Conservation (phyloP, 2,888 invertebrate genomes). For the Athetis lepigone region DNA sequence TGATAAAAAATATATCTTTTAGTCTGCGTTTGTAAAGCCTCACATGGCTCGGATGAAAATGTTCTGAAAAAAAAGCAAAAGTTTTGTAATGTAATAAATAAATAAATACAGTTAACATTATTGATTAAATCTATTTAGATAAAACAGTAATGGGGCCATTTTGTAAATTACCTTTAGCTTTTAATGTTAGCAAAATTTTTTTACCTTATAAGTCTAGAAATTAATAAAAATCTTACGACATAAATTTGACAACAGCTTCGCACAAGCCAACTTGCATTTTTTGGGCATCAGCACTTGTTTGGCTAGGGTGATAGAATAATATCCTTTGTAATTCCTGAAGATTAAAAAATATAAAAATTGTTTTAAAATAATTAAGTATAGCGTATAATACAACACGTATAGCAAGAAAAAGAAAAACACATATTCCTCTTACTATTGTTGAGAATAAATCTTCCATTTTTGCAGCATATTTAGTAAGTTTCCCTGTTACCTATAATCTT, state of each 20-base stretch:
- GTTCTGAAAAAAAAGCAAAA: conserved; percentile 93
- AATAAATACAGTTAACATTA: too few relatives aligned
- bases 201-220: too few relatives aligned
- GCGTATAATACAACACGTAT: neutral
- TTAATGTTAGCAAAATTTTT: too few relatives aligned
- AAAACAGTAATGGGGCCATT: too few relatives aligned
- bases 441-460: neutral
- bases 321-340: conserved; percentile 96
- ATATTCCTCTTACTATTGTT: neutral
- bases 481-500: neutral
- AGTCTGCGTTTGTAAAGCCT: conserved; percentile 97
- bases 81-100: too few relatives aligned
- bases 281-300: conserved; percentile 94
- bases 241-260: conserved; percentile 98
- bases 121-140: too few relatives aligned
- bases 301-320: conserved; percentile 95
- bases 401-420: neutral
- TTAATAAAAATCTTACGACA: conserved; percentile 92
- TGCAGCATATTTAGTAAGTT: neutral
- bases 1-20: conserved; percentile 96
- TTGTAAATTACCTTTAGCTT: too few relatives aligned
- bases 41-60: conserved; percentile 95
- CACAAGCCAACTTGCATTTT: conserved; percentile 98
- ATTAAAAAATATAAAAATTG: neutral
- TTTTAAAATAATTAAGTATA: neutral